phyloP scores from a whole-genome alignment of 1,140 invertebrate genomes.

The Popillia japonica region DNA sequence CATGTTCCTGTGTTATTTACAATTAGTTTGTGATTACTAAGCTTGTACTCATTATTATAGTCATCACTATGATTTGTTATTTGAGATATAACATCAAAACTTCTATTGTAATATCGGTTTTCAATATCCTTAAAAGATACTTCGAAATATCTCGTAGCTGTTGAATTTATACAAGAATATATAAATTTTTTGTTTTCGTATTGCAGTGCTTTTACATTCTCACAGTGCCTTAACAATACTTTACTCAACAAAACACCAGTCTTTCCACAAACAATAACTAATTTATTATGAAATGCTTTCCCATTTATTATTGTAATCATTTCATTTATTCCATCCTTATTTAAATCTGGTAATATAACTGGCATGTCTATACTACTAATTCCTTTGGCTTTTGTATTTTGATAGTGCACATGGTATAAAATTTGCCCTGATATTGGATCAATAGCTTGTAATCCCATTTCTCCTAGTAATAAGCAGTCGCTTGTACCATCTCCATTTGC shows the following conservation, averaged over 20 bases:
- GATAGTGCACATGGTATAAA: slow-evolving; percentile 70
- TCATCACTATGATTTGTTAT: not conserved
- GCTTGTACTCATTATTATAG: slow-evolving; percentile 19
- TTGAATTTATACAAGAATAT: slow-evolving; percentile 43
- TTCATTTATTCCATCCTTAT: slow-evolving; percentile 74
- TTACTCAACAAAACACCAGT: slow-evolving; percentile 67
- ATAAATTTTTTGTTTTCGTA: slow-evolving; percentile 42
- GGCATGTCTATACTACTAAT: slow-evolving; percentile 72
- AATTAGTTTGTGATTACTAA: slow-evolving; percentile 26
- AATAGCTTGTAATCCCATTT: slow-evolving; percentile 73
- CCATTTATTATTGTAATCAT: slow-evolving; percentile 68
- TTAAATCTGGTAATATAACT: slow-evolving; percentile 73
- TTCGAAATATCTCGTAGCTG: slow-evolving; percentile 37
- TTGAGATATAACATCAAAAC: slow-evolving; percentile 31
- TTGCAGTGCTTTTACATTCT: slow-evolving; percentile 39
- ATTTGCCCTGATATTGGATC: slow-evolving; percentile 73
- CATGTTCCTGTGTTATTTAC: slow-evolving; percentile 47
- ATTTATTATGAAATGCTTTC: slow-evolving; percentile 64
- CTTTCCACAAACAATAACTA: slow-evolving; percentile 71
- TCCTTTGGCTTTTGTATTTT: slow-evolving; percentile 60
- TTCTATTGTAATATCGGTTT: slow-evolving; percentile 34
- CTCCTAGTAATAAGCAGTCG: slow-evolving; percentile 76
- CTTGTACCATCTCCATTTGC: slow-evolving; percentile 72
- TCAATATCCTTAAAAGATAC: slow-evolving; percentile 19
- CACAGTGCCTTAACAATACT: slow-evolving; percentile 40